A percentile compares a stretch with the other conserved stretches of the same genome.
Conservation (phyloP, 2,113 vertebrate genomes). For the Danio rerio region GRCz12tu NC_133182.1:41659001-41659500, state of each 20-base stretch:
- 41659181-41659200: slow-evolving; percentile 81
- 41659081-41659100: slow-evolving; percentile 71
- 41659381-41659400: too few relatives aligned
- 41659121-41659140: slow-evolving; percentile 70
- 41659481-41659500: slow-evolving; percentile 72
- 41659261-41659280: slow-evolving; percentile 75
- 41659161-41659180: slow-evolving; percentile 81
- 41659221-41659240: slow-evolving; percentile 68
- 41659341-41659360: too few relatives aligned
- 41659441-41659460: slow-evolving; percentile 60
- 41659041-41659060: slow-evolving; percentile 75
- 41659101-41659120: slow-evolving; percentile 76
- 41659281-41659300: too few relatives aligned
- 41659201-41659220: slow-evolving; percentile 76
- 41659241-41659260: slow-evolving; percentile 71
- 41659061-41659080: slow-evolving; percentile 65
- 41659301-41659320: too few relatives aligned
- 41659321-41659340: too few relatives aligned
- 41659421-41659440: background rate
- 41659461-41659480: slow-evolving; percentile 67
- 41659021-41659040: slow-evolving; percentile 76
- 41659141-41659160: slow-evolving; percentile 82
- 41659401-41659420: background rate
- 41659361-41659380: too few relatives aligned
- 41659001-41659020: slow-evolving; percentile 75